Percentiles rank a stretch among this genome's conserved stretches.
phyloP scores from a whole-genome alignment of 2,888 invertebrate species.

The Fissipunctia ypsillon region DNA sequence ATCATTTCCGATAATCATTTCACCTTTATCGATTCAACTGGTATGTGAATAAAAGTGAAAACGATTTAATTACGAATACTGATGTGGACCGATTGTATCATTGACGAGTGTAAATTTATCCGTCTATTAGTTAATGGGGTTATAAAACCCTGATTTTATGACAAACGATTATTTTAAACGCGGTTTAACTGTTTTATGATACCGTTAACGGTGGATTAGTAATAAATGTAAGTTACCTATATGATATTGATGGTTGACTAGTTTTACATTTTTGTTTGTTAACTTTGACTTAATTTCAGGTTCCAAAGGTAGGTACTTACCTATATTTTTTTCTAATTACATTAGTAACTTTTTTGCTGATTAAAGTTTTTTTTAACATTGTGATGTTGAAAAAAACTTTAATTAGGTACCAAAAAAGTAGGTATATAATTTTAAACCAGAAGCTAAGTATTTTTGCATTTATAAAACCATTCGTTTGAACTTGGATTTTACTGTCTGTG shows the following conservation, averaged over 20 bases:
- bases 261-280: background rate
- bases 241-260: conserved; percentile 3
- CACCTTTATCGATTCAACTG: conserved; percentile 56
- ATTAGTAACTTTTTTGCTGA: background rate
- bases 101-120: conserved; percentile 50
- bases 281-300: background rate
- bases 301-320: too few species aligned
- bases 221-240: conserved; percentile 9
- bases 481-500: too few species aligned
- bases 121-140: conserved; percentile 50
- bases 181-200: conserved; percentile 47
- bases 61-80: conserved; percentile 45
- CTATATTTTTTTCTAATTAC: too few species aligned
- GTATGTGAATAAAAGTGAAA: conserved; percentile 62
- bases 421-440: too few species aligned
- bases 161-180: conserved; percentile 59
- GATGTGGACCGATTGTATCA: conserved; percentile 46
- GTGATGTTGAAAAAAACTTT: too few species aligned
- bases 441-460: too few species aligned
- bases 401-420: too few species aligned
- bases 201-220: conserved; percentile 36
- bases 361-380: background rate
- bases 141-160: conserved; percentile 62
- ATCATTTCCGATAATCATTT: conserved; percentile 50
- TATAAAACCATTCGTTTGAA: too few species aligned